A percentile compares a stretch with the other conserved stretches of the same genome.
These are phyloP conservation scores for Spea bombifrons DNA, from an alignment of 2,113 vertebrate species.

Conservation along the genomic window DNA sequence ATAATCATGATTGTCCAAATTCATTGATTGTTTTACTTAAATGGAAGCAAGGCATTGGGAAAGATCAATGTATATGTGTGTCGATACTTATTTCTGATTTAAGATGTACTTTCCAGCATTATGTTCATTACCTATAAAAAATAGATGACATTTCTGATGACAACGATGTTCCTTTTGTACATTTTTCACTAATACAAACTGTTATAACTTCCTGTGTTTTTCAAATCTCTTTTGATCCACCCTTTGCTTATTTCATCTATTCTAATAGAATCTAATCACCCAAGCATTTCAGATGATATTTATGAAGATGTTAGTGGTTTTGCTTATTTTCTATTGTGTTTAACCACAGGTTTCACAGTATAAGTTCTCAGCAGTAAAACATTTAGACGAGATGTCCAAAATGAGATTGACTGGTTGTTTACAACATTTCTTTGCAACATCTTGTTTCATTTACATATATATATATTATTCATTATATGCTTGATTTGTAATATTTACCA, in stretches of 20 bases:
- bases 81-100: too few relatives aligned
- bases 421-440: background rate
- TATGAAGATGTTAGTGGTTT: background rate
- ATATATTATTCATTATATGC: background rate
- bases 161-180: too few relatives aligned
- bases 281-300: background rate
- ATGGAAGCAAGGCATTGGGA: too few relatives aligned
- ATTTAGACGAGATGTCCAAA: background rate
- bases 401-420: background rate
- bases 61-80: too few relatives aligned
- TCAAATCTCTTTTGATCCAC: background rate
- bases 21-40: too few relatives aligned
- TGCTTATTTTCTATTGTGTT: background rate
- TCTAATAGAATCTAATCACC: background rate
- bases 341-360: background rate
- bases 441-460: background rate
- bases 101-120: too few relatives aligned
- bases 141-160: too few relatives aligned
- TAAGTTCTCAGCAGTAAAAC: background rate
- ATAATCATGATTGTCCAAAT: too few relatives aligned
- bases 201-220: background rate
- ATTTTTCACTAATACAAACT: too few relatives aligned
- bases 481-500: background rate
- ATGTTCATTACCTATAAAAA: too few relatives aligned
- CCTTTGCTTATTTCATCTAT: background rate